These are phyloP conservation scores for Chironex yamaguchii DNA, from an alignment of 30 jellyfish, hydroid and myxozoan genomes.

Conservation along the genomic window DNA sequence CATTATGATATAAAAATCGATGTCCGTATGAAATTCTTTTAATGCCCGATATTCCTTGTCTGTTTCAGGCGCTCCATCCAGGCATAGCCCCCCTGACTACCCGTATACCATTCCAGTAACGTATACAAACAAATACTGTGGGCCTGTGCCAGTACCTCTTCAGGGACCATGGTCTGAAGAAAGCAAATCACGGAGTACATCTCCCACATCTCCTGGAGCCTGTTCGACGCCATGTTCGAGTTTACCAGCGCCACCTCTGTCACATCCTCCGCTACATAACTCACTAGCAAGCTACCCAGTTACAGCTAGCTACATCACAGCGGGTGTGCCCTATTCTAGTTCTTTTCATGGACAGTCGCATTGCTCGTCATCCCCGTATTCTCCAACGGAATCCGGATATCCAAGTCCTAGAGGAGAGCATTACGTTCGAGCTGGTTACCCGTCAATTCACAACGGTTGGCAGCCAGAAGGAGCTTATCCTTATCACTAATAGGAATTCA, in stretches of 20 bases:
- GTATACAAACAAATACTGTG: slow-evolving; percentile 58
- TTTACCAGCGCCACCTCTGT: slow-evolving; percentile 87
- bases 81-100: slow-evolving; percentile 82
- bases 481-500: slow-evolving; percentile 44
- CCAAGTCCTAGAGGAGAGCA: slow-evolving; percentile 78
- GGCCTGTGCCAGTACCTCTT: slow-evolving; percentile 25
- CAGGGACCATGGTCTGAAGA: slow-evolving; percentile 82
- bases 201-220: slow-evolving; percentile 76
- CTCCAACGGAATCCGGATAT: slow-evolving; percentile 78
- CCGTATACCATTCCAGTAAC: slow-evolving; percentile 69
- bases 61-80: slow-evolving; percentile 50
- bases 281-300: slow-evolving; percentile 59
- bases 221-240: slow-evolving; percentile 71
- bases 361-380: slow-evolving; percentile 64
- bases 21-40: no score
- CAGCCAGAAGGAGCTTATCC: slow-evolving; percentile 75
- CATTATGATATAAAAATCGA: no score
- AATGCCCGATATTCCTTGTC: no score
- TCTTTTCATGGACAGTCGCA: slow-evolving; percentile 72
- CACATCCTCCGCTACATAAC: slow-evolving; percentile 86
- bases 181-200: slow-evolving; percentile 73
- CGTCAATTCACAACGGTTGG: slow-evolving; percentile 74
- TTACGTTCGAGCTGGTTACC: slow-evolving; percentile 65
- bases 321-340: slow-evolving; percentile 28
- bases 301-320: slow-evolving; percentile 60